Percentiles rank a stretch among this genome's conserved stretches.
phyloP scores from a whole-genome alignment of 1,140 invertebrate species.

The Macrotrachela quadricornifera region DNA sequence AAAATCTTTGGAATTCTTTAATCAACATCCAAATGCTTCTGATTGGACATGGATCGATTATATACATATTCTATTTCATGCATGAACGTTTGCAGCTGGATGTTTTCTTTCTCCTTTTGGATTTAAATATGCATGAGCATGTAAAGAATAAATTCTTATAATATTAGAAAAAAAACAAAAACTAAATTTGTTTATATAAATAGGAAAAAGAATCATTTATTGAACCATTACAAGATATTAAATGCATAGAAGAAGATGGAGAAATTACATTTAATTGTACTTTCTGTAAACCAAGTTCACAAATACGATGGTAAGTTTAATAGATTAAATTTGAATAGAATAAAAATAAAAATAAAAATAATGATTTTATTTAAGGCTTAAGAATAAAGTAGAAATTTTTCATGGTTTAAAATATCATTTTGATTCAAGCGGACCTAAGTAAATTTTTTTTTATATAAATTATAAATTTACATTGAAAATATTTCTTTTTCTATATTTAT shows the following conservation, averaged over 20 bases:
- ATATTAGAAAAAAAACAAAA: too few relatives aligned
- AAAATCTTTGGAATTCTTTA: too few relatives aligned
- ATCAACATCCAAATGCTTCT: too few relatives aligned
- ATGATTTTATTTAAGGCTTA: conserved; percentile 19
- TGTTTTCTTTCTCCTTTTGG: too few relatives aligned
- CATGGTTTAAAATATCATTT: conserved; percentile 59
- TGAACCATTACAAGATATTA: conserved; percentile 74
- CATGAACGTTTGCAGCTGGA: too few relatives aligned
- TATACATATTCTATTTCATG: too few relatives aligned
- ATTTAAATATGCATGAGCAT: too few relatives aligned
- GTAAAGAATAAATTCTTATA: too few relatives aligned
- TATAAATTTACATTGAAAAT: conserved; percentile 32
- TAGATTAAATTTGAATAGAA: conserved; percentile 13
- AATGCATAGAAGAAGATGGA: conserved; percentile 55
- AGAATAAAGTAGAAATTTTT: conserved; percentile 37
- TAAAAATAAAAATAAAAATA: background rate
- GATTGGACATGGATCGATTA: too few relatives aligned
- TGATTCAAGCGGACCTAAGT: conserved; percentile 5
- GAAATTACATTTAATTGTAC: conserved; percentile 24
- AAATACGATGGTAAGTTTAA: conserved; percentile 28
- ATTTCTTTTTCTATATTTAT: too few relatives aligned
- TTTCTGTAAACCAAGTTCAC: conserved; percentile 34
- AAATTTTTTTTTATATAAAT: background rate
- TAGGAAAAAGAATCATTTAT: conserved; percentile 87
- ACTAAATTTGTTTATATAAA: conserved; percentile 3